A percentile compares a stretch with the other conserved stretches of the same genome.
Conservation (phyloP, 2,113 vertebrate genomes). For the Chaetura pelagica region DNA sequence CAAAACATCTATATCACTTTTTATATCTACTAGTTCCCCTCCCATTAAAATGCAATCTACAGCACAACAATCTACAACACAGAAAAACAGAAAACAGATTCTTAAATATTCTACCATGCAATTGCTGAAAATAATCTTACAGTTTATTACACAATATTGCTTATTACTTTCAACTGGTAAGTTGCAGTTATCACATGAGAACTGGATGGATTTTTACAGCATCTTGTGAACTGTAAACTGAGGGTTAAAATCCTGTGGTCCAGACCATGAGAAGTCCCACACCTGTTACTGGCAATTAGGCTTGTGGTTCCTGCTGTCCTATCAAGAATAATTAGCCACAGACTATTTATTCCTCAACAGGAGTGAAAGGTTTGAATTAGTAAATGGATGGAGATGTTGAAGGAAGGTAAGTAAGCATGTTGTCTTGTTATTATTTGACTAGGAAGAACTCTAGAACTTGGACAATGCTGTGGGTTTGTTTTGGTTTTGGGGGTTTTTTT, state of each 20-base stretch:
- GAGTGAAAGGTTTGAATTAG: not conserved
- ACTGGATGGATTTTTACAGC: not conserved
- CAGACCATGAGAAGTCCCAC: not conserved
- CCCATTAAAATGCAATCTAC: not conserved
- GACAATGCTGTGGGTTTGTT: not conserved
- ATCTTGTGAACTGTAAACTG: not conserved
- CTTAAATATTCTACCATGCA: not conserved
- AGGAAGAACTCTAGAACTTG: not conserved
- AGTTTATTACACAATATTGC: not conserved
- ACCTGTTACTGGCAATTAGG: not conserved
- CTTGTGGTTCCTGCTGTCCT: not conserved
- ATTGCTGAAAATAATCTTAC: not conserved
- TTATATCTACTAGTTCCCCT: not conserved
- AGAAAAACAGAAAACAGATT: not conserved
- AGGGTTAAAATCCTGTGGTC: not conserved
- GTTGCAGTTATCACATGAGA: not conserved
- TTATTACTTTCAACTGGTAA: not conserved
- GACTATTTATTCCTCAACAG: not conserved
- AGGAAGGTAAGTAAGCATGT: not conserved
- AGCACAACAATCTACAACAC: not conserved
- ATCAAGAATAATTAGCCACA: conserved; percentile 3
- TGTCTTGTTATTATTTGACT: not conserved
- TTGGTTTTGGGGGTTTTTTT: not conserved
- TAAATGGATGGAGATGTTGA: not conserved
- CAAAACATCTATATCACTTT: not conserved